These are phyloP conservation scores for Musca domestica DNA, from an alignment of 1,140 invertebrate genomes.

Conservation along the genomic window DNA sequence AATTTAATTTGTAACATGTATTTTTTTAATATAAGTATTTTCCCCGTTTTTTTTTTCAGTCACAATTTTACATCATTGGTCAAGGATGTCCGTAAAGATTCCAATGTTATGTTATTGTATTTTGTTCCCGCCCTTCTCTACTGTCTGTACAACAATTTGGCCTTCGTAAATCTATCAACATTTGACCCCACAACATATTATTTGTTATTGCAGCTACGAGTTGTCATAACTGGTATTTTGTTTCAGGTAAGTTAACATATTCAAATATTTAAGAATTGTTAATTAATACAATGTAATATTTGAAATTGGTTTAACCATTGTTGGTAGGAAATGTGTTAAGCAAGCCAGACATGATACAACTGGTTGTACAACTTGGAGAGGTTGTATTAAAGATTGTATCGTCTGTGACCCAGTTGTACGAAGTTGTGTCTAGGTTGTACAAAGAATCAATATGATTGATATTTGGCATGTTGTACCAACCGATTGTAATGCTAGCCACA, in stretches of 20 bases:
- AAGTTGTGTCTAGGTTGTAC: no score
- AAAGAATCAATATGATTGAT: no score
- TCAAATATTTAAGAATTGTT: neutral
- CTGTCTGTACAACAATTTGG: conserved; percentile 92
- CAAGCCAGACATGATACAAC: no score
- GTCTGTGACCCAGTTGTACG: no score
- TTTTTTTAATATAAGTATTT: conserved; percentile 11
- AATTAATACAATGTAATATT: no score
- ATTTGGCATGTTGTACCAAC: no score
- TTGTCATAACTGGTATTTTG: conserved; percentile 87
- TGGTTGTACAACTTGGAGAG: no score
- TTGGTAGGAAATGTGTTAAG: no score
- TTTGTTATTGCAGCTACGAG: conserved; percentile 86
- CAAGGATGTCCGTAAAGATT: conserved; percentile 60
- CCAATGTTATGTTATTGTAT: conserved; percentile 75
- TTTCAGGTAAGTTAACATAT: conserved; percentile 72
- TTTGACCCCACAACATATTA: conserved; percentile 96
- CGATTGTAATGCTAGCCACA: no score
- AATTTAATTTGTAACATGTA: conserved; percentile 12
- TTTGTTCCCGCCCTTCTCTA: conserved; percentile 89
- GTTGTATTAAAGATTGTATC: no score
- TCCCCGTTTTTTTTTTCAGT: conserved; percentile 38
- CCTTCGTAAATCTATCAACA: conserved; percentile 84
- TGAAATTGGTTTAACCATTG: no score
- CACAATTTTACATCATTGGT: conserved; percentile 57